Conservation (phyloP, 2,113 vertebrate genomes). For the Sprattus sprattus region DNA sequence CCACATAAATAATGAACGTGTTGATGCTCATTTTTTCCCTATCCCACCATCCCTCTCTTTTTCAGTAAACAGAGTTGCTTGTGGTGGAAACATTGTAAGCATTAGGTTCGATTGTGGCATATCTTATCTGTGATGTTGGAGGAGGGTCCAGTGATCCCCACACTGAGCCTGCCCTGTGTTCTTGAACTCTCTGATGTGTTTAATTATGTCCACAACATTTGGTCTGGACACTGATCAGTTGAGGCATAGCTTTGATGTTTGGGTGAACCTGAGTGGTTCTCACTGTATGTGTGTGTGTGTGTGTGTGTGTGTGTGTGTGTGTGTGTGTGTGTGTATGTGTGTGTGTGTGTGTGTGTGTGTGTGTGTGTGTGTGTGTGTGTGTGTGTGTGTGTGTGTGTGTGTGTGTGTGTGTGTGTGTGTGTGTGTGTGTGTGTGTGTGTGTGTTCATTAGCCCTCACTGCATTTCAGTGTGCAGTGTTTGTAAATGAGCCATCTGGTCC, state of each 20-base stretch:
- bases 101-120: background rate
- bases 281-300: background rate
- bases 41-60: background rate
- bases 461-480: too few species aligned
- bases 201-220: background rate
- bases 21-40: slow-evolving; percentile 15
- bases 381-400: too few species aligned
- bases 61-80: background rate
- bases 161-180: background rate
- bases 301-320: background rate
- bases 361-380: too few species aligned
- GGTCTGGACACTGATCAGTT: background rate
- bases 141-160: background rate
- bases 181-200: background rate
- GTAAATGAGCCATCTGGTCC: background rate
- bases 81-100: background rate
- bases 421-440: too few species aligned
- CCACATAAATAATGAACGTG: slow-evolving; percentile 35
- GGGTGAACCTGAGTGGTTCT: background rate
- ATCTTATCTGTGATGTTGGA: background rate
- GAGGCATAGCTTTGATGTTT: background rate
- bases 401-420: too few species aligned
- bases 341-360: background rate
- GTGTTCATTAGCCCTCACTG: too few species aligned
- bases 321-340: background rate